Evolutionary conservation across 2,888 invertebrate genomes (phyloP).

Genomic region (Synanthedon formicaeformis): DNA sequence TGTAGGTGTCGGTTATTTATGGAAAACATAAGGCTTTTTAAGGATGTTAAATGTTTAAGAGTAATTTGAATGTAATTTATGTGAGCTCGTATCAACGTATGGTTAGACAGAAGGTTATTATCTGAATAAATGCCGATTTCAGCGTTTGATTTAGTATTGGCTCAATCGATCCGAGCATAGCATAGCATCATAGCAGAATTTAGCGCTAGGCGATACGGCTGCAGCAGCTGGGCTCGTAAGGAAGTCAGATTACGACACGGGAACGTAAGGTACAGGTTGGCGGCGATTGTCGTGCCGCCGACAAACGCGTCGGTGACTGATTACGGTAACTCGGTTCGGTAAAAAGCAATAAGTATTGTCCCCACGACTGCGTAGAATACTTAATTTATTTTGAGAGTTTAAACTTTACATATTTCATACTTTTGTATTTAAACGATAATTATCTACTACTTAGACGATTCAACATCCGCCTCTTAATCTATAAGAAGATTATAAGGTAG

Average conservation of each 20-base stretch:
- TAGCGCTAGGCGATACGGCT: conserved; percentile 34
- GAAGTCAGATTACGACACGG: conserved; percentile 39
- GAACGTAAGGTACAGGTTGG: conserved; percentile 34
- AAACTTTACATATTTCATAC: conserved; percentile 62
- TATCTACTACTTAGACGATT: conserved; percentile 19
- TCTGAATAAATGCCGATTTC: conserved; percentile 48
- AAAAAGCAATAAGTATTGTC: conserved; percentile 50
- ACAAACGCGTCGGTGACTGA: conserved; percentile 61
- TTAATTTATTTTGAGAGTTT: conserved; percentile 68
- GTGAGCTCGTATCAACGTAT: conserved; percentile 53
- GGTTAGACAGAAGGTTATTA: conserved; percentile 57
- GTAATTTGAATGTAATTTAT: conserved; percentile 52
- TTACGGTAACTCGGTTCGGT: conserved; percentile 40
- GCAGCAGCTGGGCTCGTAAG: conserved; percentile 27
- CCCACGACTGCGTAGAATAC: conserved; percentile 68
- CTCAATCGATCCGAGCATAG: conserved; percentile 43
- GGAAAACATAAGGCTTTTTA: conserved; percentile 46
- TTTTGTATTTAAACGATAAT: conserved; percentile 52
- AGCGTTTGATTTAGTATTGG: conserved; percentile 52
- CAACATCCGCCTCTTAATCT: conserved; percentile 63
- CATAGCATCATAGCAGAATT: conserved; percentile 19
- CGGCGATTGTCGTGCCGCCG: conserved; percentile 20
- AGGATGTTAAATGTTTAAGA: conserved; percentile 55
- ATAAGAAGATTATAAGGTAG: conserved; percentile 42
- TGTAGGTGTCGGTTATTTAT: conserved; percentile 66